Evolutionary conservation across 2,797 vertebrate genomes (phyloP), one percentile per base, ranked within the genome.

Genomic region (Cheirogaleus major): DNA sequence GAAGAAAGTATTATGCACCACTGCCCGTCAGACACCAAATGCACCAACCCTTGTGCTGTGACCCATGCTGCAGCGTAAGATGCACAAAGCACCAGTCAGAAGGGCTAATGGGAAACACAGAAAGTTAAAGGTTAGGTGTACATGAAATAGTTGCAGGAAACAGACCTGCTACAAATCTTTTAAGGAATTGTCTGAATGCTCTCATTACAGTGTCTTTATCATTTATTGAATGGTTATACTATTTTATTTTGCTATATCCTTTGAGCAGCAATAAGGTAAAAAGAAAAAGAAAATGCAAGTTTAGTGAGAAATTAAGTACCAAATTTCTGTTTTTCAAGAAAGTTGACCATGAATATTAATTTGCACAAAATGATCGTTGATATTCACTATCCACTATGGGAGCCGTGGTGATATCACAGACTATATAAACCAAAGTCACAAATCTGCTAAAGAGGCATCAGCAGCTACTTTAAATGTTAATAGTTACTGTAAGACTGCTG

Each of bases 251-350:
- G 48, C 52, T 87, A 13, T 57, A 87, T 13, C 63, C 5, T 89
- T 87, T 88, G 4, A 43, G 67, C 3, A 87, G 35, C 45, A 85
- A 67, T 41, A 38, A 57, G 20, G 12, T 75, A 73, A 61, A 75
- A 80, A 89, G 50, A 81, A 78, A 79, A 93, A 50, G 57, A 89
- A 78, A 73, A 18, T 41, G 5, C n/a, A 96, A 70, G 83, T 38
- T 55, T 30, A 95, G 79, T 41, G 30, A 43, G 87, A 92, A 91
- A 78, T 38, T 30, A 85, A 95, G 25, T 30, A 52, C 35, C 17
- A 10, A 72, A 72, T 88, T 59, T 79, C 45, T 70, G 80, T 63
- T 91, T 95, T 89, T 81, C 27, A 38, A 73, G 52, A 81, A 96
- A 86, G 38, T 2, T 81, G 59, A n/a, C 41, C n/a, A 69, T 90